These are phyloP conservation scores for Ennomos quercinarius DNA, from an alignment of 2,888 invertebrate species.

Conservation along the genomic window DNA sequence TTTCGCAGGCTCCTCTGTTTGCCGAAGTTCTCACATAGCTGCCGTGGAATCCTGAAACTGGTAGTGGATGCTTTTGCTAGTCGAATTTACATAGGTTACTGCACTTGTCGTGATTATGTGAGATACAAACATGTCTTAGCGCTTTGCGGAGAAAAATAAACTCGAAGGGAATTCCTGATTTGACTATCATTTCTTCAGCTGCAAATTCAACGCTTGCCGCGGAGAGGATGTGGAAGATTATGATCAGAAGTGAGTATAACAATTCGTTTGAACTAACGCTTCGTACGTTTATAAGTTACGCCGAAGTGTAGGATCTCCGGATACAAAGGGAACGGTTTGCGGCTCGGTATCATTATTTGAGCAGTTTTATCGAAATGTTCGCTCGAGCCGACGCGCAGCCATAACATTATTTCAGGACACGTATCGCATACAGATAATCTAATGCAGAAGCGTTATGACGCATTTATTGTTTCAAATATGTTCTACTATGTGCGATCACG, in stretches of 20 bases:
- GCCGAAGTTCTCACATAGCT: constrained; percentile 73
- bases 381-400: constrained; percentile 53
- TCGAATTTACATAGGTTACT: constrained; percentile 75
- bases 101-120: constrained; percentile 52
- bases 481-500: constrained; percentile 59
- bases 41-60: constrained; percentile 71
- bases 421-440: constrained; percentile 78
- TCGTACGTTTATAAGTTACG: constrained; percentile 34
- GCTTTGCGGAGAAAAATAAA: constrained; percentile 22
- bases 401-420: constrained; percentile 81
- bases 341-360: constrained; percentile 58
- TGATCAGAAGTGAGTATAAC: constrained; percentile 36
- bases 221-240: constrained; percentile 37
- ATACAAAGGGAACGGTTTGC: constrained; percentile 42
- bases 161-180: constrained; percentile 14
- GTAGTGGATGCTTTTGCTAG: constrained; percentile 66
- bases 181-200: constrained; percentile 13
- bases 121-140: constrained; percentile 33
- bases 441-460: constrained; percentile 77
- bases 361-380: constrained; percentile 64
- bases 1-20: constrained; percentile 68
- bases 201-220: constrained; percentile 16
- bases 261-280: constrained; percentile 37
- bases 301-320: constrained; percentile 37
- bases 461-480: constrained; percentile 76